Conservation (phyloP, 2,113 vertebrate genomes). For the Chrysemys picta region DNA sequence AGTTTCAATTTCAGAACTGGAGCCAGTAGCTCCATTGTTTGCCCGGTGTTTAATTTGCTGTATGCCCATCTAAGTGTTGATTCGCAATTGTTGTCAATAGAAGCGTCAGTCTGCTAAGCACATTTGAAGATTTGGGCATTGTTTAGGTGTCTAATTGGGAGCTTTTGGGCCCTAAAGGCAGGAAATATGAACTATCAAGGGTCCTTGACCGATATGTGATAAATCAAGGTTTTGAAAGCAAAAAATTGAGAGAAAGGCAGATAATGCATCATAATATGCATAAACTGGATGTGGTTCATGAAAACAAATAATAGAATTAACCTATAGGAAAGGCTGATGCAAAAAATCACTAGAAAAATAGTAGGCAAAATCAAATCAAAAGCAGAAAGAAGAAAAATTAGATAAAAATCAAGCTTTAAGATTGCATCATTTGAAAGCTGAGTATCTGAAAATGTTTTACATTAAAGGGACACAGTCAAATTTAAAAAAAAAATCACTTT, state of each 20-base stretch:
- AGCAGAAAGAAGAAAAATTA: constrained; percentile 45
- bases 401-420: constrained; percentile 54
- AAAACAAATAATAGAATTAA: constrained; percentile 60
- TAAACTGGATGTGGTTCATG: constrained; percentile 12
- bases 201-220: constrained; percentile 1
- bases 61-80: constrained; percentile 68
- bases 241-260: constrained; percentile 17
- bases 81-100: constrained; percentile 63
- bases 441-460: constrained; percentile 36
- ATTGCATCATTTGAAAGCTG: constrained; percentile 23
- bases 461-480: not conserved
- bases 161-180: constrained; percentile 26
- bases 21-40: constrained; percentile 39
- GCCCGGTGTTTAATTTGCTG: constrained; percentile 69
- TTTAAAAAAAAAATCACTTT: not conserved
- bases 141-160: constrained; percentile 29
- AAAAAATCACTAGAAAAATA: constrained; percentile 54
- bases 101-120: constrained; percentile 27
- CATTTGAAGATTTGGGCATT: constrained; percentile 51
- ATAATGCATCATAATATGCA: constrained; percentile 30
- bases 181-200: constrained; percentile 19
- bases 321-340: constrained; percentile 42
- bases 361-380: constrained; percentile 61
- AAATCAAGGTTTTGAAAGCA: constrained; percentile 48
- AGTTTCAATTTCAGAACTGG: not conserved